These are phyloP conservation scores for Strix aluco DNA, from an alignment of 2,113 vertebrate species.

Conservation along the genomic window DNA sequence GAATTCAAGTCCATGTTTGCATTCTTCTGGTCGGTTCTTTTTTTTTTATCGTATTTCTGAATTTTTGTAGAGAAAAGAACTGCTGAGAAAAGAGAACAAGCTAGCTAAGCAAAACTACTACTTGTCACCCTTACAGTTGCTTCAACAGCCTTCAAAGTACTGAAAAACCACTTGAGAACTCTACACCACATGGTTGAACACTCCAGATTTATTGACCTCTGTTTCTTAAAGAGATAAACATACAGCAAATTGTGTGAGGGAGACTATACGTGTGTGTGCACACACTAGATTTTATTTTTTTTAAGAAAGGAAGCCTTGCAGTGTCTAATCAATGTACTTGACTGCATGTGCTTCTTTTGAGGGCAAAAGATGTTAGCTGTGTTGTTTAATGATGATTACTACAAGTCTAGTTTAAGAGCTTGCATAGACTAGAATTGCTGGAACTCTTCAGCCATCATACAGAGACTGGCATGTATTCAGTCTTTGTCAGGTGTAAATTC, in stretches of 20 bases:
- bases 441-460: neutral
- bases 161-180: neutral
- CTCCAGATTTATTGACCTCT: neutral
- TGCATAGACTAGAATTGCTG: neutral
- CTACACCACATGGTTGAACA: neutral
- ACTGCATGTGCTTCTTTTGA: neutral
- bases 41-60: neutral
- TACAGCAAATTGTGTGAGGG: neutral
- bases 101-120: neutral
- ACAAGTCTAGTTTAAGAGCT: neutral
- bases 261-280: neutral
- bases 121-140: neutral
- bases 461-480: neutral
- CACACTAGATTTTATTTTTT: neutral
- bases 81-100: neutral
- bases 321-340: neutral
- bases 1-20: neutral
- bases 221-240: neutral
- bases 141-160: neutral
- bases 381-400: neutral
- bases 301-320: neutral
- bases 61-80: neutral
- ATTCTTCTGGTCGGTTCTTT: neutral
- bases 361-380: neutral
- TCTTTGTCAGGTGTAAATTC: neutral